Base-by-base conservation (phyloP, 2,797 vertebrate genomes). In the Lycodopsis pacificus region DNA sequence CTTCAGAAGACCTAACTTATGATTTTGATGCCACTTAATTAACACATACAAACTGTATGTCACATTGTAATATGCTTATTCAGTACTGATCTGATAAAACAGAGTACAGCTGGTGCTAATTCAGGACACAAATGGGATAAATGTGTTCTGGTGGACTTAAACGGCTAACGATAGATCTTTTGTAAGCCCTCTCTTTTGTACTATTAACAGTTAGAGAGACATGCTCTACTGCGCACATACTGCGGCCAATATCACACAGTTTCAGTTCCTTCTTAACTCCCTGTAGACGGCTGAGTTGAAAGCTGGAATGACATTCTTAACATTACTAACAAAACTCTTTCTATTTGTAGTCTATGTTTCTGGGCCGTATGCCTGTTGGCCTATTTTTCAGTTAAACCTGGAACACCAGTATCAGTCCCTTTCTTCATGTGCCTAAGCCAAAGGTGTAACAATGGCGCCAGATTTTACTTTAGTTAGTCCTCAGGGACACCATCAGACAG, bases 281-380 rank as follows among this genome's bases (percentile, higher is more conserved):
- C 54, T 20, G 22, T 56, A 80, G 83, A 88, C 73, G 63, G 81
- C 56, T 79, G 46, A 67, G 79, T 82, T 80, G 61, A 85, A 78
- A 86, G 70, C 71, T 48, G 63, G 56, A 82, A 65, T 67, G 64
- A 63, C 51, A 66, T 77, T 34, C 9, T 54, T 64, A 22, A 44
- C 49, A 58, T n/a, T 25, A 38, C 20, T 25, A 65, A 38, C 42
- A 58, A 25, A 71, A 46, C 49, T 79, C 65, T 73, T 70, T 72
- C 76, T 81, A 76, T 85, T 88, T 83, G 34, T 56, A 68, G 54
- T 79, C 48, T 53, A n/a, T 77, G 68, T 87, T 81, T 88, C 58
- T 59, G 67, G 77, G 83, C 77, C 64, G 66, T 53, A 34, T 71
- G 70, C 74, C 66, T 76, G 73, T 70, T 83, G 75, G 77, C 69